Percentiles rank a stretch among this genome's conserved stretches.
Conservation (phyloP, 2,888 invertebrate species). For the Stenurella melanura region DNA sequence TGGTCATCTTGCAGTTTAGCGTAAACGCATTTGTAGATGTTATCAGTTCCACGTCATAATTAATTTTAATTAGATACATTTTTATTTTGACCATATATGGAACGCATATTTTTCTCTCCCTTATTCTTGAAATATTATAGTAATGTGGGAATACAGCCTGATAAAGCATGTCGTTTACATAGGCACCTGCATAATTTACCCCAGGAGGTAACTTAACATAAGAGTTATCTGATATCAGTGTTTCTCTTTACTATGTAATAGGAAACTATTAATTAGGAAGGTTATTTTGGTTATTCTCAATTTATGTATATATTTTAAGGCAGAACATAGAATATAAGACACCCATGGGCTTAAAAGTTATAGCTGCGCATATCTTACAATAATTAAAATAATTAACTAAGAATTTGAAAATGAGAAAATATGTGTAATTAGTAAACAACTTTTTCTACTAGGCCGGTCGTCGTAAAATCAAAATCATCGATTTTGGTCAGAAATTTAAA, state of each 20-base stretch:
- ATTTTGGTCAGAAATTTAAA: too few species aligned
- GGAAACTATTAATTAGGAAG: conserved; percentile 12
- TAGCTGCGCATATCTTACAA: too few species aligned
- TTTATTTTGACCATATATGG: neutral
- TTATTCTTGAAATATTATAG: neutral
- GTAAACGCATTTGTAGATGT: neutral
- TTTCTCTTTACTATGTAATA: conserved; percentile 12
- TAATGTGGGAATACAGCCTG: neutral
- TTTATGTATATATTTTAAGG: conserved; percentile 26
- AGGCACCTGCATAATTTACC: conserved; percentile 7
- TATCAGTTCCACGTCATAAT: conserved; percentile 14
- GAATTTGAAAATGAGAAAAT: too few species aligned
- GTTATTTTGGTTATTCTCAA: conserved; percentile 19
- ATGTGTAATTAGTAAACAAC: too few species aligned
- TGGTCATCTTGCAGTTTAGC: conserved; percentile 9
- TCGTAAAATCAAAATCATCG: too few species aligned
- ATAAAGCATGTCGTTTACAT: conserved; percentile 7
- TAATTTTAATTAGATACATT: conserved; percentile 25
- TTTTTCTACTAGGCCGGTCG: too few species aligned
- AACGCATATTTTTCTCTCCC: neutral
- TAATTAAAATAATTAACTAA: too few species aligned
- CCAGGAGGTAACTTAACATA: neutral
- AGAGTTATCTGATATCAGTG: conserved; percentile 22
- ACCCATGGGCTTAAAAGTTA: neutral
- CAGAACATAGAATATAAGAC: neutral